Base-by-base conservation (phyloP, 2,113 vertebrate genomes). In the Coryphaenoides rupestris region DNA sequence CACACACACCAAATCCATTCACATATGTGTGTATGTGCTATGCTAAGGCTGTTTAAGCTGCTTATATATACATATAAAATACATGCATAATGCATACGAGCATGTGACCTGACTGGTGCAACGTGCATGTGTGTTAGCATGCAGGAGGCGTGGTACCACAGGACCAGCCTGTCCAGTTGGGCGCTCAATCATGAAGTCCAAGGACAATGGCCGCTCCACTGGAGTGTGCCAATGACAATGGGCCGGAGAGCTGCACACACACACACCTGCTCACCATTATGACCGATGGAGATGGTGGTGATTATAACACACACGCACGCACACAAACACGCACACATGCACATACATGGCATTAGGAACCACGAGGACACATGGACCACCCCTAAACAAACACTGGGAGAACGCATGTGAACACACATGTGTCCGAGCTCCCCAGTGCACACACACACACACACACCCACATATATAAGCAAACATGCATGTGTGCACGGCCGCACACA, bases 201-300 rank as follows among this genome's bases (percentile, higher is more conserved):
- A 74, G 72, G 73, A 79, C 67, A 70, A 78, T 40, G 14, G 33
- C 28, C 40, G 57, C 19, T 65, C 28, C 54, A 50, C 62, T 26
- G 46, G 49, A 65, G 49, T 55, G 24, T 62, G 52, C 26, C 68
- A 65, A 60, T 73, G 58, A 75, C 74, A 80, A 77, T 70, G 70
- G 53, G 65, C n/a, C 40, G 33, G 60, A 65, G 69, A 58, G 46
- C 55, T 14, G 12, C 22, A 60, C 55, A 69, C 14, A 13, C 22
- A 60, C 55, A 69, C 76, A 77, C 76, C 76, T 81, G 72, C 84
- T 80, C 63, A 68, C 66, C 67, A 75, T 66, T 64, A 58, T 21
- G 49, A 73, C 59, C 59, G 56, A 54, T 21, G 26, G 3, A 68
- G 46, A 57, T 45, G 46, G 54, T 45, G 60, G 69, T 62, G 72